These are phyloP conservation scores for Eulithis prunata DNA, from an alignment of 2,888 invertebrate species.

Conservation along the genomic window DNA sequence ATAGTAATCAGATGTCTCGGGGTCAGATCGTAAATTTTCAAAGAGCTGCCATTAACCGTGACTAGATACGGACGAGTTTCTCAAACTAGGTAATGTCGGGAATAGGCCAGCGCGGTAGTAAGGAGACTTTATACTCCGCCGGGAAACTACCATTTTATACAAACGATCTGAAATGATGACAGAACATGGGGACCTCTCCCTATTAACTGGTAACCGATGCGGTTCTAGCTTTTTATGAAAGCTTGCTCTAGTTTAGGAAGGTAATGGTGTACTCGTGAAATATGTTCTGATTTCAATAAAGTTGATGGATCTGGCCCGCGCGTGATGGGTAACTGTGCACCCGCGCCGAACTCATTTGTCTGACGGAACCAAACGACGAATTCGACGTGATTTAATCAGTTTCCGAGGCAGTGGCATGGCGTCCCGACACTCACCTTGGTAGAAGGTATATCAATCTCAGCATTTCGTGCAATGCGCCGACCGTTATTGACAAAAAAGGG, in stretches of 20 bases:
- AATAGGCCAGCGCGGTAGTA: slow-evolving; percentile 28
- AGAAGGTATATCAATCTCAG: slow-evolving; percentile 81
- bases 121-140: slow-evolving; percentile 28
- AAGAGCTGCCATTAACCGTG: slow-evolving; percentile 42
- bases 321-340: slow-evolving; percentile 73
- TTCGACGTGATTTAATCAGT: slow-evolving; percentile 82
- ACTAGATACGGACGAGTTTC: slow-evolving; percentile 43
- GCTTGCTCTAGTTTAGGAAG: slow-evolving; percentile 29
- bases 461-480: slow-evolving; percentile 75
- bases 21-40: slow-evolving; percentile 53
- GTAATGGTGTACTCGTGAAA: slow-evolving; percentile 46
- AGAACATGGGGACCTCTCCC: slow-evolving; percentile 26
- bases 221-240: slow-evolving; percentile 28
- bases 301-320: slow-evolving; percentile 65
- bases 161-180: slow-evolving; percentile 34
- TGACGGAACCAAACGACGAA: slow-evolving; percentile 59
- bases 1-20: slow-evolving; percentile 50
- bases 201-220: slow-evolving; percentile 23
- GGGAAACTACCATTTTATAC: slow-evolving; percentile 32
- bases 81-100: slow-evolving; percentile 35
- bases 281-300: slow-evolving; percentile 58
- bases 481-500: slow-evolving; percentile 82
- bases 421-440: slow-evolving; percentile 75
- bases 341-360: slow-evolving; percentile 70
- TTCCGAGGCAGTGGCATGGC: slow-evolving; percentile 61